A percentile compares a stretch with the other conserved stretches of the same genome.
phyloP scores from a whole-genome alignment of 2,888 invertebrate genomes.

The Salticus scenicus region DNA sequence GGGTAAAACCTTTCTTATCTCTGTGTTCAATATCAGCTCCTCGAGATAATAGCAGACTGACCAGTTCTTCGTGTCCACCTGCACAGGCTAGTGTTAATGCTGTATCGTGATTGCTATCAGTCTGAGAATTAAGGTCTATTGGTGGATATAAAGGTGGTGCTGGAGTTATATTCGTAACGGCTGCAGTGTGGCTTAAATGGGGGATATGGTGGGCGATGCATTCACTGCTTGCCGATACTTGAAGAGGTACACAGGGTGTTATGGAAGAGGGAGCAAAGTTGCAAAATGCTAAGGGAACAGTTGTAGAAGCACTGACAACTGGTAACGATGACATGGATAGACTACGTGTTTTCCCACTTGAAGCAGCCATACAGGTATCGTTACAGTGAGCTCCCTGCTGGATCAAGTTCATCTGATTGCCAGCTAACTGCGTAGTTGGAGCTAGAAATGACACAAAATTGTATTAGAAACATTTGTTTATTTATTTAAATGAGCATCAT shows the following conservation, averaged over 20 bases:
- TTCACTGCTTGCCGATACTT: conserved; percentile 44
- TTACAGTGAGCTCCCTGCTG: conserved; percentile 69
- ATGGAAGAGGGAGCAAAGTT: conserved; percentile 72
- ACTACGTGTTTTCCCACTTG: conserved; percentile 37
- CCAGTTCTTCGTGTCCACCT: conserved; percentile 96
- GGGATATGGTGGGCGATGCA: conserved; percentile 44
- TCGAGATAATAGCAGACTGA: conserved; percentile 90
- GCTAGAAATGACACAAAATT: conserved; percentile 46
- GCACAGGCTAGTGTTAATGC: conserved; percentile 97
- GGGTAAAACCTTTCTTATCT: conserved; percentile 99
- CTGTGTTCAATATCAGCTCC: conserved; percentile 98
- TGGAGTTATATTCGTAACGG: conserved; percentile 67
- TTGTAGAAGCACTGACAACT: conserved; percentile 41
- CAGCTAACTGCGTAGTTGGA: conserved; percentile 67
- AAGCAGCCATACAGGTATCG: conserved; percentile 58
- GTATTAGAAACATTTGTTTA: background rate
- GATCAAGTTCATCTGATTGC: conserved; percentile 47
- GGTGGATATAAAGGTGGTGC: conserved; percentile 71
- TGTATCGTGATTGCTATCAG: conserved; percentile 99
- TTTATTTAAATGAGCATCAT: too few species aligned
- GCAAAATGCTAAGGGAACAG: conserved; percentile 62
- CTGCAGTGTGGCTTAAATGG: conserved; percentile 45
- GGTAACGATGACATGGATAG: conserved; percentile 55
- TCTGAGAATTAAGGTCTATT: conserved; percentile 94
- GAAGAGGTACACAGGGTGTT: conserved; percentile 68